phyloP scores from a whole-genome alignment of 2,888 invertebrate species.

The Biston stratarius region DNA sequence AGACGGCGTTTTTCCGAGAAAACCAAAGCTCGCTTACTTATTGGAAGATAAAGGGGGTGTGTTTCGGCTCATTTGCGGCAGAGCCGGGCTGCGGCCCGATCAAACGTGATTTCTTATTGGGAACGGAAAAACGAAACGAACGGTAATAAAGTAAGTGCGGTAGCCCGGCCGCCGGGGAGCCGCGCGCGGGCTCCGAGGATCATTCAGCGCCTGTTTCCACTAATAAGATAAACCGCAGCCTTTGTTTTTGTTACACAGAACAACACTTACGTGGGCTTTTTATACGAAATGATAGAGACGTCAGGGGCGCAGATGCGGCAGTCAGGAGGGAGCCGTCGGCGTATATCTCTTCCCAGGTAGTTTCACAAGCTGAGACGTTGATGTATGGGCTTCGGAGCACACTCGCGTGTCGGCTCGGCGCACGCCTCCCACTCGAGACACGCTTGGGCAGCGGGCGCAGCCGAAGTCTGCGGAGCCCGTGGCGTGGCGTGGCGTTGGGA shows the following conservation, averaged over 20 bases:
- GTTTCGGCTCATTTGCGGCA: conserved; percentile 83
- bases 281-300: conserved; percentile 39
- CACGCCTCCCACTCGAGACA: conserved; percentile 56
- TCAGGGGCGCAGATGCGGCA: conserved; percentile 47
- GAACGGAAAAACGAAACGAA: conserved; percentile 65
- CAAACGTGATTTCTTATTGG: conserved; percentile 82
- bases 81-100: conserved; percentile 65
- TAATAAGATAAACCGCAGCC: conserved; percentile 57
- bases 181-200: conserved; percentile 58
- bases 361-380: conserved; percentile 77
- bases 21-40: conserved; percentile 78
- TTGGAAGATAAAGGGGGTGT: conserved; percentile 81
- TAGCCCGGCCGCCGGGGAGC: conserved; percentile 34
- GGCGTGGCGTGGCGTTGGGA: conserved; percentile 47
- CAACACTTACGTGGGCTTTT: conserved; percentile 37
- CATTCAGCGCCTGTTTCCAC: conserved; percentile 63
- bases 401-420: conserved; percentile 46
- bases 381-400: conserved; percentile 67
- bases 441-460: conserved; percentile 56
- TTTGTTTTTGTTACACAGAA: conserved; percentile 46
- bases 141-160: conserved; percentile 67
- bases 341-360: conserved; percentile 69
- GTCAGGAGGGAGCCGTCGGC: conserved; percentile 62
- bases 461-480: neutral
- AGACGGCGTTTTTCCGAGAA: conserved; percentile 64